Evolutionary conservation across 2,113 vertebrate genomes (phyloP).

Genomic region (Anas platyrhynchos): DNA sequence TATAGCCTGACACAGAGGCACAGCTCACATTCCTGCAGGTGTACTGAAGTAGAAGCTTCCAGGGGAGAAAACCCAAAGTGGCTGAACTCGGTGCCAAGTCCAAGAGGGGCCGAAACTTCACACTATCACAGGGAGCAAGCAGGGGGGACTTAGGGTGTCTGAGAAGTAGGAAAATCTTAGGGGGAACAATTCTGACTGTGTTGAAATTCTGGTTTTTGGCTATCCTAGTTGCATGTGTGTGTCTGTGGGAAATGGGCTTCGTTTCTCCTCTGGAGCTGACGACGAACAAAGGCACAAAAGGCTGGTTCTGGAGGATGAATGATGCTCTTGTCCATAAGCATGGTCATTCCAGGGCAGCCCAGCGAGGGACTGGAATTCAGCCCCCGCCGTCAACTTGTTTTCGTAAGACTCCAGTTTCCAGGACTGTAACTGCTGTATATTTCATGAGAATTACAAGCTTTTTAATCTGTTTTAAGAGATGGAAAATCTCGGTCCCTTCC

Average conservation of each 20-base stretch:
- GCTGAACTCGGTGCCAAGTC: not conserved
- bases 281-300: not conserved
- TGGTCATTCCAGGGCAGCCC: constrained; percentile 45
- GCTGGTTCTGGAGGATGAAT: constrained; percentile 33
- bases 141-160: not conserved
- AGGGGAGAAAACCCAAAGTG: not conserved
- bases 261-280: not conserved
- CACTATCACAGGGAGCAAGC: not conserved
- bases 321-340: not conserved
- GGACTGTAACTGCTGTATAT: not conserved
- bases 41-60: not conserved
- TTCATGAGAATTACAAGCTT: not conserved
- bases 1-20: not conserved
- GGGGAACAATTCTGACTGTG: not conserved
- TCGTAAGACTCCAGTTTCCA: not conserved
- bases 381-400: not conserved
- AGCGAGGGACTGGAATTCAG: not conserved
- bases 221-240: fast-evolving
- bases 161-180: not conserved
- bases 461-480: not conserved
- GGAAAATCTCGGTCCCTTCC: not conserved
- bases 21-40: fast-evolving
- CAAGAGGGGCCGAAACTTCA: not conserved
- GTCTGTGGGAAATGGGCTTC: not conserved
- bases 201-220: not conserved